Evolutionary conservation across 2,888 invertebrate species (phyloP), one percentile per base, ranked within the genome.

Genomic region (Syritta pipiens): DNA sequence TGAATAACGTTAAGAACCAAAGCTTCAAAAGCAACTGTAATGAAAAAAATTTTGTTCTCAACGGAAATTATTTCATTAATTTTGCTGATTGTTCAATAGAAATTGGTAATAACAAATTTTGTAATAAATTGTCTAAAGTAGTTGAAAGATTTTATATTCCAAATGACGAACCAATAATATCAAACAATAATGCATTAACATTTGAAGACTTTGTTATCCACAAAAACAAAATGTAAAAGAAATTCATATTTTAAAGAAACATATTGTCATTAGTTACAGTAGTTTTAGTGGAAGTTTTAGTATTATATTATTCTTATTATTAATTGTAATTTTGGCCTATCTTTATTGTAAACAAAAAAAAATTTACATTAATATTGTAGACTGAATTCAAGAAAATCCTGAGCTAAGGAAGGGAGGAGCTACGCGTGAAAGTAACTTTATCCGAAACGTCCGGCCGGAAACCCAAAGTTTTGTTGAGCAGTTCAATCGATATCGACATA

Each of bases 11-110:
- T 7, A 59, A 53, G 24, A 35, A 62, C 12, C 51, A 5, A 19
- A 37, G 7, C 46, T 35, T 63, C 5, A 60, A 62, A 12, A 51
- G 35, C 10, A 26, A 42, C 26, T 71, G 53, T 28, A 62, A 71
- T 44, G 51, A 60, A 7, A 53, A 60, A 53, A 46, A 20, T 7
- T n/a, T 62, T 32, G 7, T 20, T 19, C 49, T 51, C 28, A 42
- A 5, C 1, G 30, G 53, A 49, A 65, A 65, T 44, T 28, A 40
- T 22, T 55, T 55, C 4, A 44, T 55, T 7, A 10, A 28, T 32
- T 63, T 49, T 51, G 40, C 17, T 19, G 28, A 26, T 19, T 40
- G 49, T 44, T 42, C 51, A 42, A 19, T 63, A 28, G 26, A 40
- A 24, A 51, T 63, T 26, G 7, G 14, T 4, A 63, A 40, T 22